phyloP scores from a whole-genome alignment of 53 echinoderm and acorn worm species.

The Stichopus horrens region DNA sequence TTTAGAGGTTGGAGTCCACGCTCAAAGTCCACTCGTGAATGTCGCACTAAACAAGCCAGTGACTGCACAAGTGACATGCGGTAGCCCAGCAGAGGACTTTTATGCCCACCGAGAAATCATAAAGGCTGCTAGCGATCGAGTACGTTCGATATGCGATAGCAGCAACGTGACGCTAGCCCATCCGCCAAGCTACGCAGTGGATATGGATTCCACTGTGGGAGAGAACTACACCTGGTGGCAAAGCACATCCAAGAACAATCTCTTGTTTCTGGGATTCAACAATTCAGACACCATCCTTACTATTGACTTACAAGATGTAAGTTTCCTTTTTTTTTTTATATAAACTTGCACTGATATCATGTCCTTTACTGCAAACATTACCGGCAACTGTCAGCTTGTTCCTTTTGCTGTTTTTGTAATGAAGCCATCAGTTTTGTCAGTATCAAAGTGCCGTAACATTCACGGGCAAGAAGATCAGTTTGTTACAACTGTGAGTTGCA shows the following conservation, averaged over 20 bases:
- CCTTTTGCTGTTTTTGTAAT: no score
- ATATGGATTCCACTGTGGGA: constrained; percentile 60
- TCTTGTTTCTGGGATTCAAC: constrained; percentile 44
- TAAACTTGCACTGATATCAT: no score
- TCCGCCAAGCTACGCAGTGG: constrained; percentile 79
- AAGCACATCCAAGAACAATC: constrained; percentile 75
- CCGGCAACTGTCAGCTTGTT: no score
- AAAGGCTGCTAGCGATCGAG: constrained; percentile 14
- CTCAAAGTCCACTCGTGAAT: constrained; percentile 58
- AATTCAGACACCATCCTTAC: constrained; percentile 69
- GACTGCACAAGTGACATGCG: constrained; percentile 77
- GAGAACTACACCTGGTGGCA: constrained; percentile 94
- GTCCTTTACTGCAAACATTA: no score
- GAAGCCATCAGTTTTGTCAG: no score
- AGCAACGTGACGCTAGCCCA: constrained; percentile 57
- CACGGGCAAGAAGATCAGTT: no score
- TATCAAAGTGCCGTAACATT: no score
- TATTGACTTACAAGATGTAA: constrained; percentile 83
- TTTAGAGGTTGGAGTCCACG: neutral
- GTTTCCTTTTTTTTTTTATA: neutral
- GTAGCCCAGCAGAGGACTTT: constrained; percentile 62
- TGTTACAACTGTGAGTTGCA: no score
- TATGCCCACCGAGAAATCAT: constrained; percentile 51
- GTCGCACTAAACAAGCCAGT: constrained; percentile 92
- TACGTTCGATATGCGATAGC: constrained; percentile 63